A percentile compares a stretch with the other conserved stretches of the same genome.
Evolutionary conservation across 2,113 vertebrate species (phyloP).

Genomic region (Pomatorhinus ruficollis): DNA sequence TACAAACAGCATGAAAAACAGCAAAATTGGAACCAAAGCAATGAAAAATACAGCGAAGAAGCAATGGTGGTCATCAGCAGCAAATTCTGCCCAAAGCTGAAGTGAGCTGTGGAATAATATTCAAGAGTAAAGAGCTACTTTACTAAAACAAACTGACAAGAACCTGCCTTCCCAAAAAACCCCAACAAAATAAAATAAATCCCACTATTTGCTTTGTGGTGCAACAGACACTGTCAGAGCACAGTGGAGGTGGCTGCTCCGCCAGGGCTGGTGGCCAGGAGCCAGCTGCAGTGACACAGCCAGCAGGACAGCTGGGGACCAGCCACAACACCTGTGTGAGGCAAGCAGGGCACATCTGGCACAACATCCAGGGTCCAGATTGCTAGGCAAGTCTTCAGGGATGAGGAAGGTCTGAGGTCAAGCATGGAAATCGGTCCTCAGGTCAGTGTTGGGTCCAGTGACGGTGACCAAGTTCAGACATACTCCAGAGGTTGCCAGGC

Average conservation of each 20-base stretch:
- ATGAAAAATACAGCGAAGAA: background rate
- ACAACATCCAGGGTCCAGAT: background rate
- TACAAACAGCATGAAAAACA: background rate
- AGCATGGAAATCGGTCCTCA: background rate
- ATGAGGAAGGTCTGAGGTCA: background rate
- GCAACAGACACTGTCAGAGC: background rate
- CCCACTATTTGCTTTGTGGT: background rate
- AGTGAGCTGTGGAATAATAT: background rate
- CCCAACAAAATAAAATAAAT: background rate
- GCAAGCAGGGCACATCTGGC: background rate
- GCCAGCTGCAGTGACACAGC: background rate
- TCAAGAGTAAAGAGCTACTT: background rate
- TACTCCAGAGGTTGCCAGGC: background rate
- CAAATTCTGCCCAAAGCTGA: background rate
- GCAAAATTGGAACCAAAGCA: background rate
- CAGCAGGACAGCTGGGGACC: background rate
- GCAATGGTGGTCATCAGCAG: background rate
- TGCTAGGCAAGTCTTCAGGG: background rate
- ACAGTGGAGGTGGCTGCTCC: accelerated
- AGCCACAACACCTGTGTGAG: background rate
- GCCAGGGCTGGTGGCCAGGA: accelerated
- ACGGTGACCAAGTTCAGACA: background rate
- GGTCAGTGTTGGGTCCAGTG: background rate
- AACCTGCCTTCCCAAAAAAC: background rate
- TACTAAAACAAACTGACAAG: background rate